Conservation (phyloP, 2,113 vertebrate species). For the Motacilla tschutschensis region DNA sequence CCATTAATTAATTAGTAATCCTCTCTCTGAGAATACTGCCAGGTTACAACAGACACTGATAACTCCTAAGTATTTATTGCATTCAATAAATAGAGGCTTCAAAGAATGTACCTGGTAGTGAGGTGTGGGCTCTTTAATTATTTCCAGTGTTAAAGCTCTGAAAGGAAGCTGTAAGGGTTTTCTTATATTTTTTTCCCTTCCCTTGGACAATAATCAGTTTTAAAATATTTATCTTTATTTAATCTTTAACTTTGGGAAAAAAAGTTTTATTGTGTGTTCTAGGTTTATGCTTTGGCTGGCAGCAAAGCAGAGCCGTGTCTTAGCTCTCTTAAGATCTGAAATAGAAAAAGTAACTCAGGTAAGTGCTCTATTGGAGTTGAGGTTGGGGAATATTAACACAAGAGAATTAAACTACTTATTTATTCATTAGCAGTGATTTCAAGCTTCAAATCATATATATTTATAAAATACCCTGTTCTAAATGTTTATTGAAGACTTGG, state of each 20-base stretch:
- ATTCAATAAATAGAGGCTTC: slow-evolving; percentile 25
- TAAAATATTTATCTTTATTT: background rate
- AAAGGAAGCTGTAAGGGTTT: background rate
- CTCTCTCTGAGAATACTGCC: background rate
- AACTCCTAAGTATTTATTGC: slow-evolving; percentile 31
- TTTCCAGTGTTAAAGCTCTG: background rate
- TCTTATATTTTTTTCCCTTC: background rate
- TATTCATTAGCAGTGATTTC: background rate
- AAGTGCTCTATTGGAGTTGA: background rate
- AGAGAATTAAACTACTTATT: background rate
- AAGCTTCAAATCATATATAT: background rate
- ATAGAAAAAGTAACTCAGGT: background rate
- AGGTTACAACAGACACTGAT: slow-evolving; percentile 7
- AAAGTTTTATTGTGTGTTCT: background rate
- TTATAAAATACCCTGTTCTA: background rate
- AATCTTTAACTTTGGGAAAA: background rate
- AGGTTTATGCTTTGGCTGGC: background rate
- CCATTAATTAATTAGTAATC: slow-evolving; percentile 39
- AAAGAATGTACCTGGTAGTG: background rate
- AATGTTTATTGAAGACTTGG: background rate
- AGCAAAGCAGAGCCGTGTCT: background rate
- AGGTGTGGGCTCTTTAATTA: background rate
- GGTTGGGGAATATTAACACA: background rate
- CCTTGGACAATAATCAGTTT: background rate
- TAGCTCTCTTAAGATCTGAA: background rate